Conservation (phyloP, 2,797 vertebrate species). For the Intellagama lesueurii region DNA sequence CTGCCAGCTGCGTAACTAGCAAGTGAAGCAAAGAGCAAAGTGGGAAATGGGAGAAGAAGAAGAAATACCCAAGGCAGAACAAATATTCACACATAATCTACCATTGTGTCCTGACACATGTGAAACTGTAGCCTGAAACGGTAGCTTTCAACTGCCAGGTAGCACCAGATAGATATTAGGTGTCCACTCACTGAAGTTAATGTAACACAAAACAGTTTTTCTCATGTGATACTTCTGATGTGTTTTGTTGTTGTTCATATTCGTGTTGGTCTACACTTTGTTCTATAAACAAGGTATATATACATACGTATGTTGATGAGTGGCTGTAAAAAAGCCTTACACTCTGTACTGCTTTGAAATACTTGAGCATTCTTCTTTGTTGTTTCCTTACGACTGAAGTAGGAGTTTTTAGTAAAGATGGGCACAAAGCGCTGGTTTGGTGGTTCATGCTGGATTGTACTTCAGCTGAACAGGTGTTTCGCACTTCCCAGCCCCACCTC, state of each 20-base stretch:
- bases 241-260: background rate
- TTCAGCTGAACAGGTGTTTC: too few species aligned
- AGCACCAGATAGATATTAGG: background rate
- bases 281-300: too few species aligned
- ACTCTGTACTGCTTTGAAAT: too few species aligned
- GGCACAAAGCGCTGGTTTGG: too few species aligned
- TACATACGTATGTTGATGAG: too few species aligned
- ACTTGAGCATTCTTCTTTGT: too few species aligned
- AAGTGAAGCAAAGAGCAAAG: conserved; percentile 61
- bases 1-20: conserved; percentile 49
- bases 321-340: too few species aligned
- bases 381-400: too few species aligned
- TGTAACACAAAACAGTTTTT: background rate
- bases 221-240: background rate
- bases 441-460: too few species aligned
- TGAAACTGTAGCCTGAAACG: conserved; percentile 4
- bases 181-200: conserved; percentile 13
- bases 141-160: conserved; percentile 37
- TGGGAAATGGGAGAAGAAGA: conserved; percentile 58
- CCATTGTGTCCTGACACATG: conserved; percentile 52
- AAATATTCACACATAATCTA: conserved; percentile 56
- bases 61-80: conserved; percentile 47
- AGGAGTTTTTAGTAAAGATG: too few species aligned
- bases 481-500: too few species aligned
- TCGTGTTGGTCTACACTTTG: too few species aligned